Base-by-base conservation (phyloP, 2,888 invertebrate genomes). In the Drosophila paracracens region DNA sequence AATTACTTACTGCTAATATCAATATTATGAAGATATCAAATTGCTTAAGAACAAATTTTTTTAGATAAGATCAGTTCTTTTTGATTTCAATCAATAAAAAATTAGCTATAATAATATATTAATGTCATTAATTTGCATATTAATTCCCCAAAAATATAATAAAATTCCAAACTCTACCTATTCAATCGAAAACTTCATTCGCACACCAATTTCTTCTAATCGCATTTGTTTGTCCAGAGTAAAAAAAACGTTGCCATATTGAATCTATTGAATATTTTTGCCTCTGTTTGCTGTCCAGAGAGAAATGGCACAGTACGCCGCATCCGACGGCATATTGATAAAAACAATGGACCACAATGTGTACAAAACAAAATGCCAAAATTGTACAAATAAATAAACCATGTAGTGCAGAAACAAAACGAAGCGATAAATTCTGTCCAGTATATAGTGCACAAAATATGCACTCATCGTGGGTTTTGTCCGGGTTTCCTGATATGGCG, bases 341-440 rank as follows among this genome's bases (percentile, higher is more conserved):
- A 78, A 85, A 83, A 88, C 86, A 85, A 88, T 85, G 69, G 70
- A 64, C 80, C 80, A 71, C 79, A 82, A 70, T 78, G 86, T 81
- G 74, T 59, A 25, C 65, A 74, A 79, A 83, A 75, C 70, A 76
- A 76, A 64, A 74, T 73, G 68, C 69, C 72, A 71, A 88, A 77
- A 70, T 68, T 67, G 59, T 59, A 62, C 81, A 77, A 74, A 82
- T 77, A 85, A 75, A 80, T 75, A 71, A 29, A 67, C 57, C 79
- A 82, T 81, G 56, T 59, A 63, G 63, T 61, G 61, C 51, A 68
- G 31, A 40, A 57, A 38, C 66, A 71, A 68, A 79, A 70, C 63
- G 74, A 67, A 76, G 54, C 78, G 68, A 80, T 81, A 80, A 80
- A 80, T 80, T 71, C 43, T 70, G 59, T 29, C 62, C 51, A 78